Percentiles rank a stretch among this genome's conserved stretches.
Conservation (phyloP, 2,797 vertebrate species). For the Falco biarmicus region DNA sequence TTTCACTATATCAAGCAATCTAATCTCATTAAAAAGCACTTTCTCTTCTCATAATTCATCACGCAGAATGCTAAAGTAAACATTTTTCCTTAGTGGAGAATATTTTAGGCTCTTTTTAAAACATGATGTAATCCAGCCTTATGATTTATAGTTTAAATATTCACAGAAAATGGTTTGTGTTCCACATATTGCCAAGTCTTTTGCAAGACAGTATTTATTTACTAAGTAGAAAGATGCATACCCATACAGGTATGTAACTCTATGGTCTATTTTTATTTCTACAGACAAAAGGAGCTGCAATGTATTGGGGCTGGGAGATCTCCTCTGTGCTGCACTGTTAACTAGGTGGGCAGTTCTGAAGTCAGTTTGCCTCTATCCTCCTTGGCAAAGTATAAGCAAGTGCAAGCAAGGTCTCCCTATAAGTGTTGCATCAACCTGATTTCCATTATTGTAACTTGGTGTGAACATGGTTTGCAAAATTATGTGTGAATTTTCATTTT, state of each 20-base stretch:
- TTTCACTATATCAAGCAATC: constrained; percentile 9
- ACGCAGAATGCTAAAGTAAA: constrained; percentile 11
- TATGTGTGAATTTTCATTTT: background rate
- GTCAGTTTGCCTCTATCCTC: background rate
- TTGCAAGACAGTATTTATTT: background rate
- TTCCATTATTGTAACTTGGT: background rate
- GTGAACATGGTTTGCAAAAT: background rate
- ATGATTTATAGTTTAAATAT: background rate
- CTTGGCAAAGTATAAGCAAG: background rate
- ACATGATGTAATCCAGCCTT: background rate
- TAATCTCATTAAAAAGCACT: constrained; percentile 43
- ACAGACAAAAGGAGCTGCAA: background rate
- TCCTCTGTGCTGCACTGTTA: background rate
- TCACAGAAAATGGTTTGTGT: background rate
- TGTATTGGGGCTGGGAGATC: background rate
- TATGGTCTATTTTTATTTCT: background rate
- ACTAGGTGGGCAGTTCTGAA: background rate
- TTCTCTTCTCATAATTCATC: constrained; percentile 27
- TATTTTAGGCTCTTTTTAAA: background rate
- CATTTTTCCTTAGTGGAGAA: background rate
- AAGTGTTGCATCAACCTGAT: background rate
- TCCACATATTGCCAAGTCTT: background rate
- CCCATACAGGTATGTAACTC: background rate
- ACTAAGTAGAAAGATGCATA: background rate
- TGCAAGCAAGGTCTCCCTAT: background rate